phyloP scores from a whole-genome alignment of 2,797 vertebrate genomes.

The Knipowitschia caucasica region DNA sequence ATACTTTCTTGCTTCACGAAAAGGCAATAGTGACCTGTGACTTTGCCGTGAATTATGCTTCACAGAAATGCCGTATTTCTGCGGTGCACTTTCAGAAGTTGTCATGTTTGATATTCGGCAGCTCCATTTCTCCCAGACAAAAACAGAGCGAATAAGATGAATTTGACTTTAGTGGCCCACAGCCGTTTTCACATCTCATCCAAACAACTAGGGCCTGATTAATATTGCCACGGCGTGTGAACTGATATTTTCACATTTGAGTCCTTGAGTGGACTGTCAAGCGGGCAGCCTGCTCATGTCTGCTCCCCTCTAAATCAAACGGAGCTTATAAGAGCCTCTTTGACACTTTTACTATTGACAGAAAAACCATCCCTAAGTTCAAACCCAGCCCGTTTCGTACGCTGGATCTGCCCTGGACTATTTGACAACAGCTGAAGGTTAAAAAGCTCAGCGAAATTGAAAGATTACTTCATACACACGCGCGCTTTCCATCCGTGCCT shows the following conservation, averaged over 20 bases:
- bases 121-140: neutral
- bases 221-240: slow-evolving; percentile 10
- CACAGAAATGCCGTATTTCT: neutral
- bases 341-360: slow-evolving; percentile 37
- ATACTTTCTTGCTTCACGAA: neutral
- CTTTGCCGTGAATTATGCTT: neutral
- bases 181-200: slow-evolving; percentile 7
- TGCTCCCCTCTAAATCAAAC: slow-evolving; percentile 30
- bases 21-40: neutral
- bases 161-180: neutral
- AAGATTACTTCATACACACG: slow-evolving; percentile 37
- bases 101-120: neutral
- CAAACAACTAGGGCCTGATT: slow-evolving; percentile 9
- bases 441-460: slow-evolving; percentile 44
- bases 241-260: slow-evolving; percentile 16
- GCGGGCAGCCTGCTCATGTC: slow-evolving; percentile 9
- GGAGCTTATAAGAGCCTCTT: slow-evolving; percentile 23
- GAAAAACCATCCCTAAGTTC: slow-evolving; percentile 11
- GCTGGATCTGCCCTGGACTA: slow-evolving; percentile 19
- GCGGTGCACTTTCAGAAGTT: neutral
- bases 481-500: slow-evolving; percentile 19
- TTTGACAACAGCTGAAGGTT: slow-evolving; percentile 50
- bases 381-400: slow-evolving; percentile 1
- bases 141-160: neutral
- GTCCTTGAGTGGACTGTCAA: slow-evolving; percentile 22